Conservation (phyloP, 1,140 invertebrate species). For the Bacillus rossius region DNA sequence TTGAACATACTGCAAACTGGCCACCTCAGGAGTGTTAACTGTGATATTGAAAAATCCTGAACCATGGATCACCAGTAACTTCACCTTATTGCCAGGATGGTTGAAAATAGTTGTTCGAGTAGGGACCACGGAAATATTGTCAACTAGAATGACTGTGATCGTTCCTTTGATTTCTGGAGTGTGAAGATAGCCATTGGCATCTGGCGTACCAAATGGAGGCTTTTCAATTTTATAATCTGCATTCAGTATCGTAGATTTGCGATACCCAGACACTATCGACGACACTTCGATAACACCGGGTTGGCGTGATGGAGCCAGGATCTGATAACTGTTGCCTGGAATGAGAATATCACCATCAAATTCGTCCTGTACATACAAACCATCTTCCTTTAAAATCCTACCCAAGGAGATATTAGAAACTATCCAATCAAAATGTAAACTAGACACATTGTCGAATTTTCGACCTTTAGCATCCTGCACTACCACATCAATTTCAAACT, state of each 20-base stretch:
- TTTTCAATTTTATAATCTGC: constrained; percentile 48
- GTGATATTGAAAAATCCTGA: constrained; percentile 70
- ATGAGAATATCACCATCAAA: constrained; percentile 43
- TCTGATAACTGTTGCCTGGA: constrained; percentile 52
- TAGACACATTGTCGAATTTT: constrained; percentile 72
- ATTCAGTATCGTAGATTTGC: constrained; percentile 43
- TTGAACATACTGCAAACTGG: constrained; percentile 56
- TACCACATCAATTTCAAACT: constrained; percentile 56
- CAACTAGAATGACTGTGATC: constrained; percentile 50
- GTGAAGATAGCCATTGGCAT: constrained; percentile 43
- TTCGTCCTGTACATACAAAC: constrained; percentile 39
- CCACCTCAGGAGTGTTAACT: constrained; percentile 51
- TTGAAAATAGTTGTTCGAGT: constrained; percentile 53
- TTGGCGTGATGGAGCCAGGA: constrained; percentile 49
- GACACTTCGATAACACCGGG: constrained; percentile 54
- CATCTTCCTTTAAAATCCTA: constrained; percentile 16
- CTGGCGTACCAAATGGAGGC: constrained; percentile 48
- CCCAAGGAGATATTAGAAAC: constrained; percentile 34
- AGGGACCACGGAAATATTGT: constrained; percentile 53
- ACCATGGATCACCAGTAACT: constrained; percentile 51
- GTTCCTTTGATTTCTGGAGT: constrained; percentile 47
- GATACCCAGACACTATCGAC: constrained; percentile 55
- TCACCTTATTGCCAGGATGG: constrained; percentile 55
- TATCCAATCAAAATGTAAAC: constrained; percentile 63
- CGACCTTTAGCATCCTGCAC: constrained; percentile 64